phyloP scores from a whole-genome alignment of 2,113 vertebrate genomes.

The Sorex araneus region DNA sequence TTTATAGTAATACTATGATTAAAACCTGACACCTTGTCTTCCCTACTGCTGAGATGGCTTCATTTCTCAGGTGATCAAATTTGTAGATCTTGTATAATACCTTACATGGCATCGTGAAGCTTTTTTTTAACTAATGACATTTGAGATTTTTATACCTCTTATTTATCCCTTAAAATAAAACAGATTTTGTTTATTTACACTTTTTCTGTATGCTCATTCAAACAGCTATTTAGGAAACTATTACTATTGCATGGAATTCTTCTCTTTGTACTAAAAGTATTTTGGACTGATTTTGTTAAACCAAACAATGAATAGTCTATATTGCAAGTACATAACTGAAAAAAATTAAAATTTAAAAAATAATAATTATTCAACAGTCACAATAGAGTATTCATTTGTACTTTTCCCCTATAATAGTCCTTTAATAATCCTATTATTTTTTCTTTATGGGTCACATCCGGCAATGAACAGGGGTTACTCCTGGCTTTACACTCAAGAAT shows the following conservation, averaged over 20 bases:
- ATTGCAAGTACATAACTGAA: constrained; percentile 42
- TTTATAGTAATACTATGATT: neutral
- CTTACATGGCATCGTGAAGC: neutral
- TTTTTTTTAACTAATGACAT: neutral
- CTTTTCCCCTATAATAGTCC: constrained; percentile 46
- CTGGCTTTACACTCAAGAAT: no score
- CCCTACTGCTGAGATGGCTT: neutral
- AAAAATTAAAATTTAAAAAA: neutral
- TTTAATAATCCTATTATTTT: no score
- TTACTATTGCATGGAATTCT: neutral
- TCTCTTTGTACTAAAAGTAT: neutral
- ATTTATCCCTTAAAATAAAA: constrained; percentile 8
- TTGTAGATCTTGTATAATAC: neutral
- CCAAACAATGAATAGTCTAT: constrained; percentile 19
- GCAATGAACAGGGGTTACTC: no score
- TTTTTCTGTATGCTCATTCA: neutral
- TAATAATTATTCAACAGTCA: constrained; percentile 61
- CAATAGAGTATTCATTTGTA: constrained; percentile 40
- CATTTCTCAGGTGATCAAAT: neutral
- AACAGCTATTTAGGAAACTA: constrained; percentile 29
- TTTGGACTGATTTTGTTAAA: constrained; percentile 31
- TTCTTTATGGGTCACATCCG: no score
- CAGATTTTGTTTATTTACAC: neutral
- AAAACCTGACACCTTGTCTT: neutral
- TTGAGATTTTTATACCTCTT: neutral